Evolutionary conservation across 1,140 invertebrate species (phyloP).

Genomic region (Asobara japonica): DNA sequence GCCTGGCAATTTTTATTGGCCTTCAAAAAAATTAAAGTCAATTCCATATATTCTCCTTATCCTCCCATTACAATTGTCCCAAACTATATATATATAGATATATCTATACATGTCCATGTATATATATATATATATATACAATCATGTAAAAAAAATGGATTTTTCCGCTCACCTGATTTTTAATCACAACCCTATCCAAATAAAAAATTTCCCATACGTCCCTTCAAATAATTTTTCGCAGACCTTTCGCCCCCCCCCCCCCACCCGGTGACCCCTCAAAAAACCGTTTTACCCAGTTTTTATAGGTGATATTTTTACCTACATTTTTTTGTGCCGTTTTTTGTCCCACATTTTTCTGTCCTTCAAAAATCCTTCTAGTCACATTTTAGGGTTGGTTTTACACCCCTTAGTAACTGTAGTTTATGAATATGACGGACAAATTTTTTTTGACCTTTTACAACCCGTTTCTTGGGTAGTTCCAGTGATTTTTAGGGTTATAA

Average conservation of each 20-base stretch:
- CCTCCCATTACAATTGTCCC: no score
- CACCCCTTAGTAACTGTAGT: conserved; percentile 19
- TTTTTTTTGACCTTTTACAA: conserved; percentile 35
- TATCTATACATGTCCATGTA: no score
- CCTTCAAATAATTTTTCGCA: neutral
- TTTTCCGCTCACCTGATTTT: no score
- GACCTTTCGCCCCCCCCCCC: no score
- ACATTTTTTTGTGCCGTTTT: conserved; percentile 31
- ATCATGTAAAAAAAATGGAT: no score
- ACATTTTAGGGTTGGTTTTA: neutral
- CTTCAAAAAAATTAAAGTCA: no score
- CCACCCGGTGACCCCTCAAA: neutral
- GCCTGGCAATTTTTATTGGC: no score
- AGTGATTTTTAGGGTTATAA: conserved; percentile 49
- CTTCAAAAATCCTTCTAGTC: conserved; percentile 13
- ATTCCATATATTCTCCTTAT: no score
- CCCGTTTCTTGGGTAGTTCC: conserved; percentile 37
- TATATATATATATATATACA: no score
- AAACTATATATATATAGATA: no score
- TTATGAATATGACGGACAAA: conserved; percentile 58
- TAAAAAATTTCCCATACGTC: neutral
- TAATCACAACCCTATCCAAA: no score
- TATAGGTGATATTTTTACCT: conserved; percentile 37
- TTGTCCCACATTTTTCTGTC: conserved; percentile 40
- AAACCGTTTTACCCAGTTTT: conserved; percentile 19